Conservation (phyloP, 2,797 vertebrate genomes). For the Mormyrus proboscirostris region DNA sequence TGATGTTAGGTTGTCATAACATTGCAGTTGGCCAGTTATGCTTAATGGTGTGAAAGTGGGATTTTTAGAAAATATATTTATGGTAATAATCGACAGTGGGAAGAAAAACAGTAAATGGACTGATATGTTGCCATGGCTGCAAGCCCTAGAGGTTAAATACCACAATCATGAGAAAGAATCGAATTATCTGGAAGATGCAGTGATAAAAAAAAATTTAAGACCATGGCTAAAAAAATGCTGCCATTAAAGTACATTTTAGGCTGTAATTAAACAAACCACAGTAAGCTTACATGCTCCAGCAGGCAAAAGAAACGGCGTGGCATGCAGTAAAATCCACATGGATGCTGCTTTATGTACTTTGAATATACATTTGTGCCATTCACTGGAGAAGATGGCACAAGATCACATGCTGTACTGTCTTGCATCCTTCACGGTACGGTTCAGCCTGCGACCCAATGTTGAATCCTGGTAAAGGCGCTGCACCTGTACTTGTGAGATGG, state of each 20-base stretch:
- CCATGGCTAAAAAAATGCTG: neutral
- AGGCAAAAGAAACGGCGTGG: neutral
- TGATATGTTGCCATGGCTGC: conserved; percentile 16
- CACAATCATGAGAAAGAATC: neutral
- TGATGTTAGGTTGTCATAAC: neutral
- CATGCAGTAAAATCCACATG: neutral
- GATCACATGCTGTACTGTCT: neutral
- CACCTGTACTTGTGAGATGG: conserved; percentile 33
- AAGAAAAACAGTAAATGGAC: conserved; percentile 6
- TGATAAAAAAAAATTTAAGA: neutral
- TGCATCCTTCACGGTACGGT: neutral
- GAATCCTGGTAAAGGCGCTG: conserved; percentile 34
- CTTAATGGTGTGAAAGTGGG: neutral
- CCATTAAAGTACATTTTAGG: neutral
- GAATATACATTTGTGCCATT: neutral
- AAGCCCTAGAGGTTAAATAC: neutral
- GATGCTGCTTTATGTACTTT: neutral
- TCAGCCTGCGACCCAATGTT: neutral
- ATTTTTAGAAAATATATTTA: neutral
- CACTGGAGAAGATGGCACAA: neutral
- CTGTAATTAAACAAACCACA: neutral
- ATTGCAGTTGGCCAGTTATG: neutral
- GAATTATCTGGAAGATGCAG: neutral
- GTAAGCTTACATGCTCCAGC: neutral
- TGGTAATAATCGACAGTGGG: neutral